Evolutionary conservation across 2,113 vertebrate species (phyloP), one percentile per base, ranked within the genome.

Genomic region (Varanus komodoensis): DNA sequence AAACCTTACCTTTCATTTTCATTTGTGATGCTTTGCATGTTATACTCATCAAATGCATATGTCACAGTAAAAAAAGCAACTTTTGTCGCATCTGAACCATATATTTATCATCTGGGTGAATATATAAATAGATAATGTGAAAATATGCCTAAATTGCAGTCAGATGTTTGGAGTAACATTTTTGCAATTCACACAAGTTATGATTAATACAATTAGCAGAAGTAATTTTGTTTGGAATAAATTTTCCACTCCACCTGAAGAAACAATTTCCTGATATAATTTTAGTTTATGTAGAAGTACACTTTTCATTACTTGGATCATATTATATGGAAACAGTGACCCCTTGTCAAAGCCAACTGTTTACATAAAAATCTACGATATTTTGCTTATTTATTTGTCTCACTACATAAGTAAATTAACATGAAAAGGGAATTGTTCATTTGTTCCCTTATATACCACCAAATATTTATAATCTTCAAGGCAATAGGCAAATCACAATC

Each of bases 351-450:
- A 80, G 25, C 32, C 64, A 87, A 89, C 79, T 64, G 38, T 69
- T 90, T 38, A 89, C 44, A 87, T 38, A 82, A 50, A 68, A 89
- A 68, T 29, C 79, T 48, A n/a, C 29, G 21, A 79, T 38, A 25
- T 86, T 88, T 82, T 94, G 83, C 54, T 87, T 2, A 54, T 91
- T 90, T 75, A 91, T 90, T 0, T 0, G 75, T 25, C 21, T 86
- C 32, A 2, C 38, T 84, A n/a, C 32, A 25, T 50, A 32, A 50
- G 6, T 38, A 29, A 82, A 9, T 17, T 44, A 25, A 25, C 0
- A 0, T 0, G 25, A 74, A 54, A 14, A 69, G 73, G 44, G 4
- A 57, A 64, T 44, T 52, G 2, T 0, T 25, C 38, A 57, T 78
- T 54, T 12, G 74, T 78, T 48, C 9, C 1, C 61, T 50, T 69